phyloP scores from a whole-genome alignment of 2,113 vertebrate genomes.

The Malurus melanocephalus region DNA sequence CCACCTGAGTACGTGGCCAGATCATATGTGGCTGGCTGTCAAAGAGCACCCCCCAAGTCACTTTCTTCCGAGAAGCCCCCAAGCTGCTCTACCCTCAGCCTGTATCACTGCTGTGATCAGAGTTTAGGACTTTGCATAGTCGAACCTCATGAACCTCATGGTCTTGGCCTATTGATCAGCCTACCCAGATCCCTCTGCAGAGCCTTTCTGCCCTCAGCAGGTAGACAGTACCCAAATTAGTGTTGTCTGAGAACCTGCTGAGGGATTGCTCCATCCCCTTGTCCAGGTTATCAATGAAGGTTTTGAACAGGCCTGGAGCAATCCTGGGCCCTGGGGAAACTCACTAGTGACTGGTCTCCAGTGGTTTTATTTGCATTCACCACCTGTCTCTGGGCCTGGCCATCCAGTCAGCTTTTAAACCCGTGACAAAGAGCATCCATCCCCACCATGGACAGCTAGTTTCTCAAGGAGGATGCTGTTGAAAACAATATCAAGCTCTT shows the following conservation, averaged over 20 bases:
- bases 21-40: not conserved
- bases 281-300: too few relatives aligned
- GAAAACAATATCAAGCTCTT: not conserved
- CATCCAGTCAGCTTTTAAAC: not conserved
- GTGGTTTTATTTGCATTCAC: not conserved
- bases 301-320: not conserved
- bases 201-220: too few relatives aligned
- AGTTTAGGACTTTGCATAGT: not conserved
- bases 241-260: not conserved
- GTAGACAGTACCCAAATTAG: not conserved
- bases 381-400: accelerated
- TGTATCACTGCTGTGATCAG: not conserved
- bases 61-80: too few relatives aligned
- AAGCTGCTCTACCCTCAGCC: not conserved
- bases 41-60: not conserved
- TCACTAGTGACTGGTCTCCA: not conserved
- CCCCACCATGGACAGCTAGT: too few relatives aligned
- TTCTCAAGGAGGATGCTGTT: not conserved
- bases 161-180: not conserved
- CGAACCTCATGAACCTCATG: not conserved
- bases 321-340: not conserved
- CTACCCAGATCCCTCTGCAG: not conserved
- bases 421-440: accelerated
- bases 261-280: not conserved
- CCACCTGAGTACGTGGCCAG: not conserved